phyloP scores from a whole-genome alignment of 2,113 vertebrate genomes.

The Suricata suricatta region DNA sequence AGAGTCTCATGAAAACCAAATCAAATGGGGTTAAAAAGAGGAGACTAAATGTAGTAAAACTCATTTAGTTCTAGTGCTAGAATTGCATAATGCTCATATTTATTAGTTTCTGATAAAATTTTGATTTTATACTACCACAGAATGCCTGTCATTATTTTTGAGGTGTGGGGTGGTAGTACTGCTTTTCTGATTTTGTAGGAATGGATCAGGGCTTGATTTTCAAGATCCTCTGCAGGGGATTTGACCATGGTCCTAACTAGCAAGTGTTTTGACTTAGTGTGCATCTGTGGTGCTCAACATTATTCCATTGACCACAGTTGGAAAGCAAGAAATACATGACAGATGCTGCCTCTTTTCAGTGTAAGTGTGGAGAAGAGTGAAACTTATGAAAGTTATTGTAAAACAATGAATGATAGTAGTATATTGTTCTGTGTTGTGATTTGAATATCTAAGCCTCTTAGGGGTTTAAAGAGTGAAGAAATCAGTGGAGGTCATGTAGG shows the following conservation, averaged over 20 bases:
- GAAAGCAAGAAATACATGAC: not conserved
- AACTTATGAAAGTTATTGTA: not conserved
- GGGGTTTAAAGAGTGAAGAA: not conserved
- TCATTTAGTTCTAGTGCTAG: not conserved
- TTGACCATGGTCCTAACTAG: not conserved
- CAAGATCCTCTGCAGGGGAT: not conserved
- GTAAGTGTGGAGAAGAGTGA: slow-evolving; percentile 14
- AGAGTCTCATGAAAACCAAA: slow-evolving; percentile 25
- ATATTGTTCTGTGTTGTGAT: not conserved
- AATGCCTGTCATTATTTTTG: slow-evolving; percentile 6
- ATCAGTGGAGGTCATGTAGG: not conserved
- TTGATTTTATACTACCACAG: not conserved
- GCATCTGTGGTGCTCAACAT: not conserved
- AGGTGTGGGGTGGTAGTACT: not conserved
- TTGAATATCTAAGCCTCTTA: slow-evolving; percentile 13
- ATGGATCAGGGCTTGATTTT: not conserved
- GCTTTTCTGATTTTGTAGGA: not conserved
- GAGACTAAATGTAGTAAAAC: not conserved
- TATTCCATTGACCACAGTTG: not conserved
- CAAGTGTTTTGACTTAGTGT: not conserved
- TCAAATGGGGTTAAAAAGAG: not conserved
- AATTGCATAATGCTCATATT: not conserved
- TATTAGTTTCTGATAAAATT: slow-evolving; percentile 21
- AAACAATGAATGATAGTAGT: not conserved
- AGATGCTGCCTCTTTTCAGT: not conserved